A percentile compares a stretch with the other conserved stretches of the same genome.
Evolutionary conservation across 1,140 invertebrate genomes (phyloP).

Genomic region (Procambarus virginalis): DNA sequence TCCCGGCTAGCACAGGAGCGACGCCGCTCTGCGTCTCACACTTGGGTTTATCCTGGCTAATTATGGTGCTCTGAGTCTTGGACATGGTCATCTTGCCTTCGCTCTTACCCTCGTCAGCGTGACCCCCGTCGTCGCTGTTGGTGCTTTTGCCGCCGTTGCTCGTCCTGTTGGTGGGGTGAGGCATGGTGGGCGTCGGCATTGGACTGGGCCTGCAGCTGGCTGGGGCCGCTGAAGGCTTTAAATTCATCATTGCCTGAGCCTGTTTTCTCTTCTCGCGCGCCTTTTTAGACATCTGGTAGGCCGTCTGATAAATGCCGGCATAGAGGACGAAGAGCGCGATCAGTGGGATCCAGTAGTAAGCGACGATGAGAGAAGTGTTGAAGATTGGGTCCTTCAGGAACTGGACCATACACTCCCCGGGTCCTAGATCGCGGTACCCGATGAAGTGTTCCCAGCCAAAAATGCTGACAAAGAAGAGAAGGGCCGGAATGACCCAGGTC

Average conservation of each 20-base stretch:
- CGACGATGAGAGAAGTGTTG: constrained; percentile 97
- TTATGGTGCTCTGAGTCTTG: constrained; percentile 82
- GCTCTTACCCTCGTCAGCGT: background rate
- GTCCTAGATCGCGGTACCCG: constrained; percentile 89
- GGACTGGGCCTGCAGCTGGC: constrained; percentile 29
- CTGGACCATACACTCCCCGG: constrained; percentile 96
- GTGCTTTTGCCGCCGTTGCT: constrained; percentile 47
- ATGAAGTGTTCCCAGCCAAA: constrained; percentile 95
- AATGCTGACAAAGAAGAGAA: constrained; percentile 98
- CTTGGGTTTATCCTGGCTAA: constrained; percentile 83
- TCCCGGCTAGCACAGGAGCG: background rate
- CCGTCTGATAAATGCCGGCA: constrained; percentile 98
- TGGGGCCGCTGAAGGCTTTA: constrained; percentile 6
- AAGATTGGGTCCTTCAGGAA: constrained; percentile 98
- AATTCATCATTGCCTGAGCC: constrained; percentile 87
- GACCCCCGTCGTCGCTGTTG: constrained; percentile 80
- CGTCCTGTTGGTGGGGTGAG: background rate
- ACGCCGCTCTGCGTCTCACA: constrained; percentile 24
- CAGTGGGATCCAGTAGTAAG: constrained; percentile 98
- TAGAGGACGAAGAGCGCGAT: constrained; percentile 96
- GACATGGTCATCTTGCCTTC: constrained; percentile 79
- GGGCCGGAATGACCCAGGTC: constrained; percentile 97
- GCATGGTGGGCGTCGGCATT: constrained; percentile 14
- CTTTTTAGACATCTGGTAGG: constrained; percentile 98
- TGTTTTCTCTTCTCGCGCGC: constrained; percentile 95